These are phyloP conservation scores for Todiramphus chloris DNA, from an alignment of 2,113 vertebrate species.

Conservation along the genomic window DNA sequence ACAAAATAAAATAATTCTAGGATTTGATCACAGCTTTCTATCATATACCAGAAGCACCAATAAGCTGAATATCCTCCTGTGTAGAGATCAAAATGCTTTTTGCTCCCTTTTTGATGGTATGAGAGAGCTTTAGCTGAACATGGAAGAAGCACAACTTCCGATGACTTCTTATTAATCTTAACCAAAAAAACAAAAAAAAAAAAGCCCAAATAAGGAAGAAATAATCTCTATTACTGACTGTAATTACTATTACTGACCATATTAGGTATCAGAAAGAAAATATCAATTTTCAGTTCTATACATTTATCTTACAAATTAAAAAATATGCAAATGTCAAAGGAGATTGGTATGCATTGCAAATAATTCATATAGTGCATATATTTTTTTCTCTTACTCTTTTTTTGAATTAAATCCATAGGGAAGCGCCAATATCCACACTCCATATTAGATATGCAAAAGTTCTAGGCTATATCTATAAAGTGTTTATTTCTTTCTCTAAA, in stretches of 20 bases:
- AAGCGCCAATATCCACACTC: background rate
- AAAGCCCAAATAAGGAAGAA: background rate
- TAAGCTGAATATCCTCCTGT: background rate
- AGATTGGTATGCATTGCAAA: background rate
- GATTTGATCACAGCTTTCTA: background rate
- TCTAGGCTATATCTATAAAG: background rate
- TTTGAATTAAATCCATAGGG: background rate
- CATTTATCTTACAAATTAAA: background rate
- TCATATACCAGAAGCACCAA: background rate
- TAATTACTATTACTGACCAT: background rate
- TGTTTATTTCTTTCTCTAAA: background rate
- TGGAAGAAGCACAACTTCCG: background rate
- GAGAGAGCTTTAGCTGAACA: background rate
- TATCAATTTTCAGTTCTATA: background rate
- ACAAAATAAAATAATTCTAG: background rate
- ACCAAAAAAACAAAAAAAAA: background rate
- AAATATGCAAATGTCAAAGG: background rate
- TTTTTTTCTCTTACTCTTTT: background rate
- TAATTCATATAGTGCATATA: background rate
- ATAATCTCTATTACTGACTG: background rate
- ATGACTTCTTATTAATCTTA: background rate
- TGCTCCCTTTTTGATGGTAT: background rate
- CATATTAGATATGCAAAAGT: background rate
- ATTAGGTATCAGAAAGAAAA: background rate
- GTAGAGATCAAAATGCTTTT: background rate